Percentiles rank a stretch among this genome's conserved stretches.
These are phyloP conservation scores for Cataglyphis rosenhaueri DNA, from an alignment of 2,888 invertebrate species.

Conservation along the genomic window DNA sequence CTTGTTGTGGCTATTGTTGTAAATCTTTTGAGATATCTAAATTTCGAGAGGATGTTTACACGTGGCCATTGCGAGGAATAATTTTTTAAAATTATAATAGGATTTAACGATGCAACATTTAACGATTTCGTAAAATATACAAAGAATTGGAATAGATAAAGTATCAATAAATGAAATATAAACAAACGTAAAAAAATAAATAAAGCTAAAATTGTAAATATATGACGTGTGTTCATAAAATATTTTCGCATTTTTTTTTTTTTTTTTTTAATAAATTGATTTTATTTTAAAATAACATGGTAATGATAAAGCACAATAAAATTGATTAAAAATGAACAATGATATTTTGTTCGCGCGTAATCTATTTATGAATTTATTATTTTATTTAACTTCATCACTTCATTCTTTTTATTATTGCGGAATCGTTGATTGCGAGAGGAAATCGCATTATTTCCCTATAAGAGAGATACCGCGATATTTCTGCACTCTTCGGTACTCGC, in stretches of 20 bases:
- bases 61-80: conserved; percentile 11
- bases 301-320: neutral
- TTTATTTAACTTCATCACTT: neutral
- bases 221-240: neutral
- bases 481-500: conserved; percentile 17
- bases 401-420: conserved; percentile 15
- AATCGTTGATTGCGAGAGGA: conserved; percentile 11
- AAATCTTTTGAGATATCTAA: conserved; percentile 59
- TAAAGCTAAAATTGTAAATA: neutral
- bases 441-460: conserved; percentile 31
- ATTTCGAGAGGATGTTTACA: conserved; percentile 10
- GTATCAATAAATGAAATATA: neutral
- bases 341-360: neutral
- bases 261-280: neutral
- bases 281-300: neutral
- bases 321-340: neutral
- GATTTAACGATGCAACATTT: conserved; percentile 19
- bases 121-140: neutral
- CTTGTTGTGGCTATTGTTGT: conserved; percentile 54
- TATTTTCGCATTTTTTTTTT: neutral
- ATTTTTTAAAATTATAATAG: neutral
- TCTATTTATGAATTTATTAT: neutral
- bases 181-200: neutral
- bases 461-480: conserved; percentile 15
- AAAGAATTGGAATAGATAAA: neutral